Conservation (phyloP, 2,797 vertebrate genomes). For the Mus caroli region DNA sequence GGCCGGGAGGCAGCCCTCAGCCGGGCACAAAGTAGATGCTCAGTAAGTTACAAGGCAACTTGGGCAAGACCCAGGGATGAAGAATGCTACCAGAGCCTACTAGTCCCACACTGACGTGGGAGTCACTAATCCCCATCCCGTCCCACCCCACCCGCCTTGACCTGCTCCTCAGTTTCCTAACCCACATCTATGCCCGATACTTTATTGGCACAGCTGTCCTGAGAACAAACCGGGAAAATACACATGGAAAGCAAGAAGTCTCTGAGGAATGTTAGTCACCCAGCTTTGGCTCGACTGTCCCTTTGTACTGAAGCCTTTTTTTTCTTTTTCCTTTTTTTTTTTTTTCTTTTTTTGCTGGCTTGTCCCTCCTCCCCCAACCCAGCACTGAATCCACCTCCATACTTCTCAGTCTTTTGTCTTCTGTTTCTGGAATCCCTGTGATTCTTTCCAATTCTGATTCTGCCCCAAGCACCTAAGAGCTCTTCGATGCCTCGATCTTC, state of each 20-base stretch:
- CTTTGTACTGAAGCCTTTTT: neutral
- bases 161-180: constrained; percentile 32
- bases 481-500: neutral
- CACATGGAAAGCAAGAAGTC: neutral
- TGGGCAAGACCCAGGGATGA: neutral
- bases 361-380: neutral
- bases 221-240: neutral
- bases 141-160: neutral
- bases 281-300: constrained; percentile 4
- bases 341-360: neutral
- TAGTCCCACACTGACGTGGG: neutral
- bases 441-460: constrained; percentile 10
- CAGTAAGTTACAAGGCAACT: constrained; percentile 31
- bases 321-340: neutral
- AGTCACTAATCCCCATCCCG: neutral
- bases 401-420: neutral
- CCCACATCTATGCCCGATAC: neutral
- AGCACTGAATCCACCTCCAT: constrained; percentile 1
- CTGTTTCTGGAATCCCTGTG: neutral
- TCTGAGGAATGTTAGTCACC: neutral
- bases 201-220: neutral
- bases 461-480: neutral
- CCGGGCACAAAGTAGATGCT: neutral
- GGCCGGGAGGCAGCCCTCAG: constrained; percentile 65
- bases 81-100: neutral